Conservation (phyloP, 1,140 invertebrate species). For the Pseudomyrmex dendroicus region DNA sequence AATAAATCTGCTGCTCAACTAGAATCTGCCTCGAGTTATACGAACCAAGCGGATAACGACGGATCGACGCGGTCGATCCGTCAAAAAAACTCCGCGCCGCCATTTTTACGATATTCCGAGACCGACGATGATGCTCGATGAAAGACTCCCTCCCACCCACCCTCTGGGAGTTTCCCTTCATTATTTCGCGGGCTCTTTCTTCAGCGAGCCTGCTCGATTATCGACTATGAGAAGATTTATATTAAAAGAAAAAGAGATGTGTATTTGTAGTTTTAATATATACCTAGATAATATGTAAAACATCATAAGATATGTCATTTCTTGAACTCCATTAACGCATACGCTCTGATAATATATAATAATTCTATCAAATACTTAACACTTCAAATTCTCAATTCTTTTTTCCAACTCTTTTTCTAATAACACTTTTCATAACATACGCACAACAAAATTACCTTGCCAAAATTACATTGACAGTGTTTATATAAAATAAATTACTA, state of each 20-base stretch:
- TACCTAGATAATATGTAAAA: too few relatives aligned
- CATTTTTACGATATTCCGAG: constrained; percentile 42
- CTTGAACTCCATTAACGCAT: too few relatives aligned
- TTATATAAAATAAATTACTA: too few relatives aligned
- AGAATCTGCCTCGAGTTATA: constrained; percentile 80
- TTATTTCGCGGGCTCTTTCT: constrained; percentile 37
- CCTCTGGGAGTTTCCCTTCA: constrained; percentile 40
- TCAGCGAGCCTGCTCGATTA: constrained; percentile 8
- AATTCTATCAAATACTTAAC: too few relatives aligned
- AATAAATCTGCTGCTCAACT: constrained; percentile 83
- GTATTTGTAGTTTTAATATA: background rate
- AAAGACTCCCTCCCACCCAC: background rate
- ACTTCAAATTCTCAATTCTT: too few relatives aligned
- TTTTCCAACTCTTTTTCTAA: too few relatives aligned
- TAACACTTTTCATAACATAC: too few relatives aligned
- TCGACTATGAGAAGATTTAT: background rate
- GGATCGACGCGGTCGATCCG: constrained; percentile 53
- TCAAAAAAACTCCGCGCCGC: constrained; percentile 62
- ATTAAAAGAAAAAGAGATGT: background rate
- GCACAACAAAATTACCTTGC: too few relatives aligned
- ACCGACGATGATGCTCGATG: constrained; percentile 14
- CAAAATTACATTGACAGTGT: too few relatives aligned
- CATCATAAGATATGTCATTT: too few relatives aligned
- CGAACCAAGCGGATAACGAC: constrained; percentile 63
- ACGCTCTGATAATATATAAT: too few relatives aligned